Percentiles rank a stretch among this genome's conserved stretches.
Evolutionary conservation across 2,888 invertebrate species (phyloP).

Genomic region (Ormyrus nitidulus): DNA sequence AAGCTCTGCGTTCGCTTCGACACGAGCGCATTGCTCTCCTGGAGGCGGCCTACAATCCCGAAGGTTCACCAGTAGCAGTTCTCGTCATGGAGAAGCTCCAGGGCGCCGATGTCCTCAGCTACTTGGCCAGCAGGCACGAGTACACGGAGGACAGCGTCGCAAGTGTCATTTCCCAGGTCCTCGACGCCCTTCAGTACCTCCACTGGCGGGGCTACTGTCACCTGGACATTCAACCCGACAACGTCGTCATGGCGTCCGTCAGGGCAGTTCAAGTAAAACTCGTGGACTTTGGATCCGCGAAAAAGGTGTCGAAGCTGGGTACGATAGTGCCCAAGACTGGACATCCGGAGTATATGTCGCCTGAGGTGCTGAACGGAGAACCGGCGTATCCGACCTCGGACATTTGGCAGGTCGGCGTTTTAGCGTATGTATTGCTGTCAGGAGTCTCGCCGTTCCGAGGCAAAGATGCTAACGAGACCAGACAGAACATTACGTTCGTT

Average conservation of each 20-base stretch:
- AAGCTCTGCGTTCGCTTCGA: constrained; percentile 86
- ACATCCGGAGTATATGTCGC: constrained; percentile 88
- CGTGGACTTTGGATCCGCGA: constrained; percentile 93
- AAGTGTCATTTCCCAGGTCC: constrained; percentile 88
- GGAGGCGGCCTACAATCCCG: constrained; percentile 83
- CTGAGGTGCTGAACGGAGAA: constrained; percentile 92
- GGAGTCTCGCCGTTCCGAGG: constrained; percentile 95
- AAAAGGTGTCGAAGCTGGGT: constrained; percentile 87
- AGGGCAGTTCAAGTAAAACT: constrained; percentile 91
- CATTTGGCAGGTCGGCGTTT: constrained; percentile 96
- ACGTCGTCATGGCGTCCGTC: constrained; percentile 93
- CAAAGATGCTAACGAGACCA: constrained; percentile 87
- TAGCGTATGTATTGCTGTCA: constrained; percentile 93
- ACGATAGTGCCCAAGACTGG: constrained; percentile 80
- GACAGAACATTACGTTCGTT: constrained; percentile 93
- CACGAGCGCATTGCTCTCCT: constrained; percentile 92
- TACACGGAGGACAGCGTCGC: constrained; percentile 96
- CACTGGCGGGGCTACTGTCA: constrained; percentile 96
- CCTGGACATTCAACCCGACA: constrained; percentile 94
- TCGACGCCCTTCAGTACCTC: constrained; percentile 94
- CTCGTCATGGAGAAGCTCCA: constrained; percentile 89
- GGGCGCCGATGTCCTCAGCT: constrained; percentile 94
- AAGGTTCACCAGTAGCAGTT: constrained; percentile 82
- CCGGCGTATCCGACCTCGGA: constrained; percentile 93
- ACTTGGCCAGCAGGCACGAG: constrained; percentile 90